Evolutionary conservation across 1,140 invertebrate species (phyloP), one percentile per base, ranked within the genome.

Genomic region (Drosophila lacertosa): DNA sequence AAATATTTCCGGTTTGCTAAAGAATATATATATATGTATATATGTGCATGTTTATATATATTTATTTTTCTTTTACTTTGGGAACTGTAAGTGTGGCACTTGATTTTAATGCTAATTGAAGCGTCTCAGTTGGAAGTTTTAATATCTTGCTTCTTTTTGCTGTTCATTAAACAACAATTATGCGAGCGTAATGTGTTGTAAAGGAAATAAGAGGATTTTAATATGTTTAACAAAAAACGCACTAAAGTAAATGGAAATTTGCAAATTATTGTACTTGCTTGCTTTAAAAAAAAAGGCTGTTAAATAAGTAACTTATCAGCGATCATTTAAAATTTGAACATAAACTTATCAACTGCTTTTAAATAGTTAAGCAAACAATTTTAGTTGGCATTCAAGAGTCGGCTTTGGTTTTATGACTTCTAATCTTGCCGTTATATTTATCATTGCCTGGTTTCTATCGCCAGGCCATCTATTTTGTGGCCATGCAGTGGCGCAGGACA

Each of bases 1-100:
- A 75, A 88, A 88, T 89, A 88, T 78, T 88, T 88, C 83, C 82
- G 83, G 82, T 67, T 88, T 78, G 64, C 57, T 76, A 53, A 54
- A 64, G 59, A 53, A 69, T 63, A 33, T 26, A 26, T 26, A 26
- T 6, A 26, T 6, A 26, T 26, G 24, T 44, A 55, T 77, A 60
- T 53, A 53, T 2, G 16, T 9, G 29, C 45, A 26, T 48, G n/a
- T 39, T 26, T 35, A 15, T 32, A 15, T 26, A 24, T 26, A 9
- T 47, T 15, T 47, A 16, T 20, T 42, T 42, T 18, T 45, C 2
- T 26, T 39, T 3, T 40, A 10, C 40, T 59, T 53, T 44, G 24
- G 29, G 15, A 37, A 32, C 22, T 47, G 32, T 45, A 20, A 54
- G 18, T 11, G 13, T 13, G 37, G 15, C 29, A 59, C 66, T 73